Evolutionary conservation across 2,113 vertebrate species (phyloP).

Genomic region (Platysteira castanea): DNA sequence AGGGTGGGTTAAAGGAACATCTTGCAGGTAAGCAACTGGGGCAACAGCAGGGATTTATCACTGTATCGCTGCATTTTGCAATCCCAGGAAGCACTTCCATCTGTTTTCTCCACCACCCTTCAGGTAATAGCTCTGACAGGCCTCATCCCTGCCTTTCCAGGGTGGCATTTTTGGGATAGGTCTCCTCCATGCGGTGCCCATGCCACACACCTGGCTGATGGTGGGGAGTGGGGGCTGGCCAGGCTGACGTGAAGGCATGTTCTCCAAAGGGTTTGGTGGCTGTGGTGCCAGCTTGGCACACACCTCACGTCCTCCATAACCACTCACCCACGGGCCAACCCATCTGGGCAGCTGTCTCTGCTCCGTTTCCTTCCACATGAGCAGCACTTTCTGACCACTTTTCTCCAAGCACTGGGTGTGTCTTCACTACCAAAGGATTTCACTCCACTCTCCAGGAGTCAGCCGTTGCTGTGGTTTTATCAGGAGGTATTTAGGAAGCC

Average conservation of each 20-base stretch:
- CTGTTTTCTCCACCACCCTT: neutral
- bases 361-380: neutral
- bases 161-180: neutral
- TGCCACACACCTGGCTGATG: neutral
- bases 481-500: neutral
- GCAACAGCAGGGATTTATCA: neutral
- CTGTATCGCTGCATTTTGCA: neutral
- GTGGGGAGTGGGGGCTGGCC: neutral
- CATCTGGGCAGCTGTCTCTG: neutral
- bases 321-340: fast-evolving
- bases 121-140: fast-evolving
- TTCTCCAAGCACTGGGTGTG: neutral
- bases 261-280: neutral
- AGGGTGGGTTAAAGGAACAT: neutral
- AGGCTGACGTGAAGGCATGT: fast-evolving
- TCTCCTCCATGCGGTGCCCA: neutral
- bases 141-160: neutral
- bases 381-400: neutral
- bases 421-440: neutral
- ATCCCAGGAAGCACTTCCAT: neutral
- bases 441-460: neutral
- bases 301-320: neutral
- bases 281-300: neutral
- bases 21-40: neutral
- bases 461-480: neutral